These are phyloP conservation scores for Falco berigora DNA, from an alignment of 2,797 vertebrate genomes.

Conservation along the genomic window DNA sequence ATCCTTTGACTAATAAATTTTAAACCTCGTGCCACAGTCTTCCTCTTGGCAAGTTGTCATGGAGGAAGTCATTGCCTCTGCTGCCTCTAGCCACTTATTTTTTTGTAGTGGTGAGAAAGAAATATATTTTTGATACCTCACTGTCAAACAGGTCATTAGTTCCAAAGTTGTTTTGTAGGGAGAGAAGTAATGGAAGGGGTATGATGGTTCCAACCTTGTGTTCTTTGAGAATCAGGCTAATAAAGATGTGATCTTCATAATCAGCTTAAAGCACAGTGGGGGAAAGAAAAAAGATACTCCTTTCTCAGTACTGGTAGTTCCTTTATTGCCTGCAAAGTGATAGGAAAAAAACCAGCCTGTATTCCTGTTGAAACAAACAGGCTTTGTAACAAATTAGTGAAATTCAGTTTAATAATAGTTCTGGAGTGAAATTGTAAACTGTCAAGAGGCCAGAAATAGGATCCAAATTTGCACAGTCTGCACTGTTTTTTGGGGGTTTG, in stretches of 20 bases:
- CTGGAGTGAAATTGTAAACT: neutral
- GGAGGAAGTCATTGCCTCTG: neutral
- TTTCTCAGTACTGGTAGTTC: neutral
- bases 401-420: neutral
- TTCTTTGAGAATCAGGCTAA: neutral
- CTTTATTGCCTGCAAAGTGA: neutral
- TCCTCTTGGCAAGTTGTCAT: neutral
- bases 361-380: neutral
- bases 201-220: neutral
- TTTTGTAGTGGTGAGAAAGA: neutral
- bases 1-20: neutral
- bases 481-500: neutral
- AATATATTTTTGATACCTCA: neutral
- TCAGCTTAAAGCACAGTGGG: neutral
- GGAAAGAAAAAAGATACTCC: neutral
- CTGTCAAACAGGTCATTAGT: neutral
- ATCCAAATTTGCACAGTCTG: neutral
- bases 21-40: neutral
- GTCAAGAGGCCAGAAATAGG: neutral
- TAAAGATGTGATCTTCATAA: neutral
- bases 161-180: neutral
- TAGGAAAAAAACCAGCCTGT: neutral
- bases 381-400: neutral
- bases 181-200: neutral
- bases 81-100: neutral